Base-by-base conservation (phyloP, 1,140 invertebrate species). In the Drosophila melanica region DNA sequence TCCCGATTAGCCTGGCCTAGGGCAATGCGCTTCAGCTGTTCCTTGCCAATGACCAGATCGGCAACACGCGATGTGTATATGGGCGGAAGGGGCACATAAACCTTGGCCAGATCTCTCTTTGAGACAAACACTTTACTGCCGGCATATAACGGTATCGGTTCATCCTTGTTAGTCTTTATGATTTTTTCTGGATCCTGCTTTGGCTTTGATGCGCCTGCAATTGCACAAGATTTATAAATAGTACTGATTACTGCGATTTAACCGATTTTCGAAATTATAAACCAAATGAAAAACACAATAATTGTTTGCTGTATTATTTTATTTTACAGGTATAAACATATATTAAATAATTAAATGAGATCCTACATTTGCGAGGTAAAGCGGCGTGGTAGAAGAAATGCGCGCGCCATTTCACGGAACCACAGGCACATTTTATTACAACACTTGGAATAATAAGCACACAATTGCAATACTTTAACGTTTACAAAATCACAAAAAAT, bases 11-110 rank as follows among this genome's bases (percentile, higher is more conserved):
- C 35, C 45, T 79, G 57, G 0, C 55, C 63, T 3, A 67, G 50
- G 3, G 90, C 86, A 8, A 90, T 75, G 10, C 23, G 63, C 12
- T 70, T 71, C 41, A 90, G 42, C 8, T 51, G 50, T 11, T 84
- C 74, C 53, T 76, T 75, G 23, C 91, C 89, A 79, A 92, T 86
- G 9, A 92, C 90, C 66, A 92, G 70, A 41, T 91, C 90, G 23
- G 79, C 77, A 1, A 92, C 78, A 0, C 85, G 76, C 0, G 75
- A 87, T 7, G 90, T 90, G 27, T 92, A 92, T 42, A 91, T 75
- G 12, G 77, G 54, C 6, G 89, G 75, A 59, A 82, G 70, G 27
- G 69, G 76, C 5, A 89, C 72, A 14, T 59, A 89, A 1, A 85
- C 76, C 37, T 47, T 82, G 23, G 85, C 79, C 39, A 89, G 51